Evolutionary conservation across 2,797 vertebrate genomes (phyloP).

Genomic region (Coranthus polyacanthus): DNA sequence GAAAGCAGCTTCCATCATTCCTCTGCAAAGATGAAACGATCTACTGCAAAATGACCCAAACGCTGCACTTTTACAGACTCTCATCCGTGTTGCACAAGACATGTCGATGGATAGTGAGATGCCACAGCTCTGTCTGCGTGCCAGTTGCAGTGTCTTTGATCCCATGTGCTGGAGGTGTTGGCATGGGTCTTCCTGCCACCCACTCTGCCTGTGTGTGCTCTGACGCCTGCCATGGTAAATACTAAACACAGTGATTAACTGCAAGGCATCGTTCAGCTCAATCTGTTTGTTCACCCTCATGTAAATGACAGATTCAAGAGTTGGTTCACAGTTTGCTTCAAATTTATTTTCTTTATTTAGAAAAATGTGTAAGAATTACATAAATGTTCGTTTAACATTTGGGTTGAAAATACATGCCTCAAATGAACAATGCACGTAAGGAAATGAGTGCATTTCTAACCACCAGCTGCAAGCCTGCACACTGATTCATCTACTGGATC

Average conservation of each 20-base stretch:
- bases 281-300: slow-evolving; percentile 16
- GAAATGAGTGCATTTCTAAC: neutral
- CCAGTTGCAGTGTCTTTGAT: slow-evolving; percentile 78
- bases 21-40: neutral
- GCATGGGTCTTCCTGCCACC: slow-evolving; percentile 69
- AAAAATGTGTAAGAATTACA: slow-evolving; percentile 18
- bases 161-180: slow-evolving; percentile 73
- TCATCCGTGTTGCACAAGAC: slow-evolving; percentile 1
- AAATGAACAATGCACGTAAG: neutral
- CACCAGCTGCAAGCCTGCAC: neutral
- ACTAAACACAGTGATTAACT: slow-evolving; percentile 50
- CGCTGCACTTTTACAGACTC: slow-evolving; percentile 1
- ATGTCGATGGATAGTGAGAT: slow-evolving; percentile 32
- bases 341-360: slow-evolving; percentile 25
- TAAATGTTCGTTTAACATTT: slow-evolving; percentile 20
- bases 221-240: slow-evolving; percentile 44
- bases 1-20: slow-evolving; percentile 11
- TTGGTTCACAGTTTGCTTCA: slow-evolving; percentile 28
- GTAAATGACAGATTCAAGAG: slow-evolving; percentile 9
- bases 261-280: slow-evolving; percentile 38
- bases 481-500: slow-evolving; percentile 1
- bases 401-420: slow-evolving; percentile 15
- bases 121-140: slow-evolving; percentile 39
- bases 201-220: slow-evolving; percentile 63
- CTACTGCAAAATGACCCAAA: slow-evolving; percentile 11